phyloP scores from a whole-genome alignment of 1,140 invertebrate species.

The Drosophila asahinai region DNA sequence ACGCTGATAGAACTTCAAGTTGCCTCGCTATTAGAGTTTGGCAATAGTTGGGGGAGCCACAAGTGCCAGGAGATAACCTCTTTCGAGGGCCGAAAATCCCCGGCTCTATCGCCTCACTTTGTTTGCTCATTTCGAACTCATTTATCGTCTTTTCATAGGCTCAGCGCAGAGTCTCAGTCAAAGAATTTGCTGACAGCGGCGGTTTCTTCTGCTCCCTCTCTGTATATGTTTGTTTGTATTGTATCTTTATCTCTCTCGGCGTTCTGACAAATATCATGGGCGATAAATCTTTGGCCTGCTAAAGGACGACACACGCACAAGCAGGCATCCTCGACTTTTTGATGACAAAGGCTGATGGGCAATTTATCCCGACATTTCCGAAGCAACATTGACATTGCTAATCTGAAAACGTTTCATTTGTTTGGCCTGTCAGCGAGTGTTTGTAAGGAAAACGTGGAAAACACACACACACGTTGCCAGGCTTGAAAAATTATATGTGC shows the following conservation, averaged over 20 bases:
- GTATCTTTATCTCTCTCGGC: constrained; percentile 59
- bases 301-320: constrained; percentile 5
- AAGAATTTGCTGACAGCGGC: constrained; percentile 66
- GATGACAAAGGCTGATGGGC: constrained; percentile 59
- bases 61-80: constrained; percentile 37
- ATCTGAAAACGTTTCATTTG: constrained; percentile 54
- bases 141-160: constrained; percentile 61
- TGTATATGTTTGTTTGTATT: constrained; percentile 11
- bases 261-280: constrained; percentile 70
- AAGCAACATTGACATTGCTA: constrained; percentile 58
- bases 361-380: constrained; percentile 58
- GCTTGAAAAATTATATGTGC: constrained; percentile 24
- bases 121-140: constrained; percentile 63
- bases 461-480: constrained; percentile 9
- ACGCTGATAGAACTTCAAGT: constrained; percentile 48
- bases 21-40: neutral
- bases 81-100: constrained; percentile 20
- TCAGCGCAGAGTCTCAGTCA: constrained; percentile 8
- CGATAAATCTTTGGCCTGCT: constrained; percentile 63
- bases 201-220: constrained; percentile 25
- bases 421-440: constrained; percentile 47
- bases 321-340: constrained; percentile 46
- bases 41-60: constrained; percentile 28
- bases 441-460: constrained; percentile 18
- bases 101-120: constrained; percentile 26